Conservation (phyloP, 2,888 invertebrate species). For the Osmoderma eremita region DNA sequence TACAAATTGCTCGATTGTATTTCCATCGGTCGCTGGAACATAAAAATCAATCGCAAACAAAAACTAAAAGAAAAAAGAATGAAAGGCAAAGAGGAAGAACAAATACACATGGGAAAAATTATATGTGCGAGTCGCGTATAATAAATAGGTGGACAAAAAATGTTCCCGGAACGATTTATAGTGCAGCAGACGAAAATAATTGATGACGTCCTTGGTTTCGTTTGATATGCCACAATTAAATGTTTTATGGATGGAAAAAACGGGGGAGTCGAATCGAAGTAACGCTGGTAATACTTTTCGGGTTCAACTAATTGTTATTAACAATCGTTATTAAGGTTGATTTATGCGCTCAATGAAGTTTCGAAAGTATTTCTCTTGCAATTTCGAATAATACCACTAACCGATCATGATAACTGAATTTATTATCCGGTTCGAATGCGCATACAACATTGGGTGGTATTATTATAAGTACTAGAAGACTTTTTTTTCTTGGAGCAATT, state of each 20-base stretch:
- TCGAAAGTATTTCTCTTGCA: not conserved
- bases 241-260: conserved; percentile 2
- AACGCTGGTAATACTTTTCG: conserved; percentile 1
- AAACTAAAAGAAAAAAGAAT: not conserved
- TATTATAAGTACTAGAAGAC: not conserved
- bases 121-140: not conserved
- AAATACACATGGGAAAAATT: conserved; percentile 6
- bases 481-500: not conserved
- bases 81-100: not conserved
- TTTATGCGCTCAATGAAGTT: conserved; percentile 7
- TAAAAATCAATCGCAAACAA: conserved; percentile 4
- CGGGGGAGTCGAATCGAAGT: not conserved
- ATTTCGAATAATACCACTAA: not conserved
- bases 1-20: conserved; percentile 10
- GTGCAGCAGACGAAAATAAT: conserved; percentile 33
- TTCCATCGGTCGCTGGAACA: not conserved
- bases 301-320: conserved; percentile 10
- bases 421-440: conserved; percentile 5
- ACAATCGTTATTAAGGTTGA: conserved; percentile 20
- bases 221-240: conserved; percentile 28
- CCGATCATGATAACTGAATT: conserved; percentile 17
- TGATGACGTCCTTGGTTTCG: conserved; percentile 33
- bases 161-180: conserved; percentile 16
- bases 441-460: not conserved
- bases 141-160: conserved; percentile 7